These are phyloP conservation scores for Andrena bucephala DNA, from an alignment of 2,888 invertebrate genomes.

Conservation along the genomic window DNA sequence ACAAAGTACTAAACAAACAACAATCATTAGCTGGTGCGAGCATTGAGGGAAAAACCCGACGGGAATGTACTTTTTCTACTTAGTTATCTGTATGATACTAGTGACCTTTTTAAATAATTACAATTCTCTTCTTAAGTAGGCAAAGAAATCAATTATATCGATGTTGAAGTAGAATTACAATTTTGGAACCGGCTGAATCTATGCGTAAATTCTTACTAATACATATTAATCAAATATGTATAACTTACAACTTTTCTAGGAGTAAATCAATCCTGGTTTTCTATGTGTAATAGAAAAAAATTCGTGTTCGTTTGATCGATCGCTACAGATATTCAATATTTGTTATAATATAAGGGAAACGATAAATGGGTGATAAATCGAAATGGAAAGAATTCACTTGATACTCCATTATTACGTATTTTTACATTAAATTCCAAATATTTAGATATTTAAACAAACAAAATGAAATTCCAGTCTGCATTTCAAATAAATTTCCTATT, in stretches of 20 bases:
- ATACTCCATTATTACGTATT: neutral
- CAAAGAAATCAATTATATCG: conserved; percentile 24
- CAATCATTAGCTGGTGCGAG: neutral
- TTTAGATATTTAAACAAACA: conserved; percentile 1
- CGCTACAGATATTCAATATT: neutral
- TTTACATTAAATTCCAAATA: conserved; percentile 8
- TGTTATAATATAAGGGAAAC: neutral
- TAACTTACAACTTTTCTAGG: neutral
- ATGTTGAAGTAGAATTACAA: conserved; percentile 23
- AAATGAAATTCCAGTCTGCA: conserved; percentile 5
- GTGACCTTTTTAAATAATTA: conserved; percentile 13
- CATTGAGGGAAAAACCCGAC: neutral
- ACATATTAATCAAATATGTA: neutral
- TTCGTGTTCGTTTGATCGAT: neutral
- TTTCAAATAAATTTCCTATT: conserved; percentile 20
- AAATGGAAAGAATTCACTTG: neutral
- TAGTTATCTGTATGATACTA: conserved; percentile 24
- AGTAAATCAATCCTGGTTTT: neutral
- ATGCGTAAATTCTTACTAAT: neutral
- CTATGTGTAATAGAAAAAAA: neutral
- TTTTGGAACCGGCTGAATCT: conserved; percentile 12
- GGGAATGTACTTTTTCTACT: conserved; percentile 24
- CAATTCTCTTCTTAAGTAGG: conserved; percentile 7
- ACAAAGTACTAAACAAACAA: conserved; percentile 13
- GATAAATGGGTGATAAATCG: neutral